A percentile compares a stretch with the other conserved stretches of the same genome.
Conservation (phyloP, 2,113 vertebrate species). For the Archilochus colubris region DNA sequence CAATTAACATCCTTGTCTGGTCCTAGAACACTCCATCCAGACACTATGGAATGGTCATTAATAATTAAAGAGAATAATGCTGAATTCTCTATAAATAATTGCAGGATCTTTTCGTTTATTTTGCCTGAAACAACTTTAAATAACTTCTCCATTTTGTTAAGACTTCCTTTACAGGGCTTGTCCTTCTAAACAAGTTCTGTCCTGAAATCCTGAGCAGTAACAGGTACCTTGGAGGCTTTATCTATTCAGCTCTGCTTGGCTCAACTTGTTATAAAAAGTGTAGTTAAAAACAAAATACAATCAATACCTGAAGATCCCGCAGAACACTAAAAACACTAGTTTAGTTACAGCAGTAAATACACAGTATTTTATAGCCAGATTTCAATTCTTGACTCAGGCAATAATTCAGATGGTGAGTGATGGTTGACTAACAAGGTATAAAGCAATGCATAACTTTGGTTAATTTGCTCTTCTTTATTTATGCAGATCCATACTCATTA, state of each 20-base stretch:
- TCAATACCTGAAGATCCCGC: neutral
- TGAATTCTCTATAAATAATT: neutral
- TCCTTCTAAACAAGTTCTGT: constrained; percentile 71
- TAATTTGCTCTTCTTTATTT: neutral
- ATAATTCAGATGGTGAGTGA: neutral
- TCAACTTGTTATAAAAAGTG: constrained; percentile 65
- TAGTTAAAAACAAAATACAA: neutral
- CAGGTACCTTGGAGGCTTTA: constrained; percentile 63
- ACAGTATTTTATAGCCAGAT: neutral
- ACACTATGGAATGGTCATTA: neutral
- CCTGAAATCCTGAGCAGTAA: constrained; percentile 67
- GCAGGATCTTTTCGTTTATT: neutral
- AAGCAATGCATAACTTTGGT: neutral
- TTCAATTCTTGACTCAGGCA: neutral
- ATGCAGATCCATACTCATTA: neutral
- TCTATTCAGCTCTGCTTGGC: constrained; percentile 66
- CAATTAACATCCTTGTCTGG: neutral
- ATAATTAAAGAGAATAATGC: neutral
- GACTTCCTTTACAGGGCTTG: constrained; percentile 50
- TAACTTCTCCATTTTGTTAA: constrained; percentile 36
- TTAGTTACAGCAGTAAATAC: neutral
- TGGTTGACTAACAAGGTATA: neutral
- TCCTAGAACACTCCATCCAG: neutral
- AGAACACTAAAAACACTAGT: neutral
- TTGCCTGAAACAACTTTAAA: constrained; percentile 46